Evolutionary conservation across 2,888 invertebrate species (phyloP).

Genomic region (Tenodera sinensis): DNA sequence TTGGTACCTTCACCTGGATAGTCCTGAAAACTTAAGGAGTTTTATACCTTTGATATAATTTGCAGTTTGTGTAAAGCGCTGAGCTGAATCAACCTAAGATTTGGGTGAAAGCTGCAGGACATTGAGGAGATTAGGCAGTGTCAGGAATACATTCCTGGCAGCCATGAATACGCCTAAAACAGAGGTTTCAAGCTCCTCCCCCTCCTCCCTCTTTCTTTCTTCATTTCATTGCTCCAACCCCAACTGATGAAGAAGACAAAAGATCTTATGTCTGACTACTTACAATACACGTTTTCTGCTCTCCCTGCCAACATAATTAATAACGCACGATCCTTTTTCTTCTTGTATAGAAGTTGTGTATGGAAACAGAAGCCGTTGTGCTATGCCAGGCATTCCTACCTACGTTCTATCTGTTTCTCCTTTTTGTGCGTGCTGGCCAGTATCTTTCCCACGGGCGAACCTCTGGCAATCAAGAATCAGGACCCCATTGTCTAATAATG

Average conservation of each 20-base stretch:
- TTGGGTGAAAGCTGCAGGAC: no score
- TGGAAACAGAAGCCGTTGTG: background rate
- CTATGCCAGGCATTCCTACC: background rate
- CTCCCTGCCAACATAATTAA: background rate
- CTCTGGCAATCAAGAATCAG: constrained; percentile 15
- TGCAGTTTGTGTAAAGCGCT: no score
- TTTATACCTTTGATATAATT: no score
- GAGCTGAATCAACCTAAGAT: no score
- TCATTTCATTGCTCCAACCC: background rate
- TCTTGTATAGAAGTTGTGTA: background rate
- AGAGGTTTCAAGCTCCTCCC: background rate
- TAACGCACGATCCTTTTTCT: background rate
- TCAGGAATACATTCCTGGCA: background rate
- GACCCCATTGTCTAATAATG: constrained; percentile 15
- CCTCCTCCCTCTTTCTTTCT: background rate
- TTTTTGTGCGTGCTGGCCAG: background rate
- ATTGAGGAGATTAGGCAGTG: background rate
- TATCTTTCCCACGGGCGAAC: constrained; percentile 1
- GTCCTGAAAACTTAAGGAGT: no score
- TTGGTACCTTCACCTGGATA: no score
- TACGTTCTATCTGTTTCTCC: background rate
- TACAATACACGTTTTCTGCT: background rate
- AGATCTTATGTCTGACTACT: constrained; percentile 3
- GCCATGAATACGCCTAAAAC: background rate
- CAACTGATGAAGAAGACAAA: constrained; percentile 14